Percentiles rank a stretch among this genome's conserved stretches.
Conservation (phyloP, 2,797 vertebrate genomes). For the Chiloscyllium punctatum region DNA sequence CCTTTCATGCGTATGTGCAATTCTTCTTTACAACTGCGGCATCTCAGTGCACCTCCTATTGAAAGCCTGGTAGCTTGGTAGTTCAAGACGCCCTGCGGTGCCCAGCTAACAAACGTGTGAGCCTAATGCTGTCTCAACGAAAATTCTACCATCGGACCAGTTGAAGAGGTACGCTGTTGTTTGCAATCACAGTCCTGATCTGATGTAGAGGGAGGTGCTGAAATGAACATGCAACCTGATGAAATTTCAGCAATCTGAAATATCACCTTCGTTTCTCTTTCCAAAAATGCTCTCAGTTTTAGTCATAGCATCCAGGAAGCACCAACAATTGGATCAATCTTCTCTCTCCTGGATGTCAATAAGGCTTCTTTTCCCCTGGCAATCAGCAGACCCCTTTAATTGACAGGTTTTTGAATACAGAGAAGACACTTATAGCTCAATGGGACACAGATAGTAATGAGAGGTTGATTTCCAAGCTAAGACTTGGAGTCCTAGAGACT, state of each 20-base stretch:
- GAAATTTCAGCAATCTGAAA: too few relatives aligned
- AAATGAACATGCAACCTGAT: too few relatives aligned
- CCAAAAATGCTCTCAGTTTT: neutral
- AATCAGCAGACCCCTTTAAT: neutral
- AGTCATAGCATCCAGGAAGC: neutral
- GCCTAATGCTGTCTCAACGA: neutral
- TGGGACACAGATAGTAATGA: neutral
- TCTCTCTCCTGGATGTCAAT: neutral
- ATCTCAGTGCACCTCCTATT: neutral
- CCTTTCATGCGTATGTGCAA: neutral
- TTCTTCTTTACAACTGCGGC: neutral
- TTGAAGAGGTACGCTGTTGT: too few relatives aligned
- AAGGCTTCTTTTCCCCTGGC: neutral
- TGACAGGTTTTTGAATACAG: neutral
- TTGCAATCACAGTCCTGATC: too few relatives aligned
- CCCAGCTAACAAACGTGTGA: neutral
- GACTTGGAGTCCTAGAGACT: neutral
- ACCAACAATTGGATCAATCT: neutral
- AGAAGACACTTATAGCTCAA: neutral
- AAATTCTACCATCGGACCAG: too few relatives aligned
- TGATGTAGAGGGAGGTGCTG: too few relatives aligned
- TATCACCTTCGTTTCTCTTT: too few relatives aligned
- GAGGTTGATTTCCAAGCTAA: neutral
- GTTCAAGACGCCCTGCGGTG: neutral
- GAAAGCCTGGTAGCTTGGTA: neutral